Conservation (phyloP, 1,140 invertebrate genomes). For the Polypedilum pembai region DNA sequence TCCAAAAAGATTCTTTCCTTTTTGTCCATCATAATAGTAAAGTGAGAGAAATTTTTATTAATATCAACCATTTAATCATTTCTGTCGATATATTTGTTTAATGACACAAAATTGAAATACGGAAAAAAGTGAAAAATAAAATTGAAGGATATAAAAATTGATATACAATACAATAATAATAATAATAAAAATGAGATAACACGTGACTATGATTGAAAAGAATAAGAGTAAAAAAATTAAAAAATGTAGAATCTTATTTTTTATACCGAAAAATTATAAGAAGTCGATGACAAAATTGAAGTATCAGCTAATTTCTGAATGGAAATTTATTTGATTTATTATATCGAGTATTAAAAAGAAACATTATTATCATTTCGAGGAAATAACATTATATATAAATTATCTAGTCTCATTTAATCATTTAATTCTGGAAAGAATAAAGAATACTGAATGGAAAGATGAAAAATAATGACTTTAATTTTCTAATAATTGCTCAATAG, state of each 20-base stretch:
- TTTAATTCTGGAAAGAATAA: background rate
- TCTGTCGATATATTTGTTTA: background rate
- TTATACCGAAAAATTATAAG: background rate
- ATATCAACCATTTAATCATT: no score
- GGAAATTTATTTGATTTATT: background rate
- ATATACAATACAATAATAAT: background rate
- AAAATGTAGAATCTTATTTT: slow-evolving; percentile 19
- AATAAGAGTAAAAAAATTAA: background rate
- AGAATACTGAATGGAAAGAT: background rate
- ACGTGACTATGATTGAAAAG: background rate
- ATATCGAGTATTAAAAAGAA: background rate
- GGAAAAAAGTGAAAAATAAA: background rate
- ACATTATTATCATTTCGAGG: background rate
- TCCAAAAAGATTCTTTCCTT: no score
- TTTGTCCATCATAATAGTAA: no score
- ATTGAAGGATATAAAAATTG: background rate
- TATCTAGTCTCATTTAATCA: slow-evolving; percentile 19
- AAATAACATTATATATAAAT: background rate
- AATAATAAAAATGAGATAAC: background rate
- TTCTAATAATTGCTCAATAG: background rate
- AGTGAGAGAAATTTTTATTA: no score
- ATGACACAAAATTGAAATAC: background rate
- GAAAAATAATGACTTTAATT: background rate
- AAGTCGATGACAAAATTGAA: background rate
- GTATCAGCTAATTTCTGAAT: background rate